Base-by-base conservation (phyloP, 2,797 vertebrate genomes). In the Cynodonichthys magdalenae region DNA sequence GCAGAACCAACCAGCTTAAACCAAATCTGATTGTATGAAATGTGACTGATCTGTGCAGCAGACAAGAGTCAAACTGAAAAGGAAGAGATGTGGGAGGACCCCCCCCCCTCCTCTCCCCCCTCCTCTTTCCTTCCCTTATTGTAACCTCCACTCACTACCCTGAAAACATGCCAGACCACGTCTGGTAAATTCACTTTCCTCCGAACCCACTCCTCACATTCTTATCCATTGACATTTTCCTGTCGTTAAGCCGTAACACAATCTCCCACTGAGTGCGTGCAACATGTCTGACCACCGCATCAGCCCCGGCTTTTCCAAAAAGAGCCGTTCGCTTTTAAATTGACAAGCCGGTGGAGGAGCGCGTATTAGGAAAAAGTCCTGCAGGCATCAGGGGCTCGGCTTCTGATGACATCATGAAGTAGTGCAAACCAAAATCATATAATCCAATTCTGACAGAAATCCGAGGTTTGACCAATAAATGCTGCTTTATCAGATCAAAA, bases 211-310 rank as follows among this genome's bases (percentile, higher is more conserved):
- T 85, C 89, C 83, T 90, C 81, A 79, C 91, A 93, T 92, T 92
- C 90, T 92, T 93, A 90, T 91, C 88, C 90, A 91, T 93, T 93
- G 92, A 94, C 91, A 93, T 93, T 91, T 92, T 92, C 92, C 92
- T 89, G 90, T 93, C 90, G 85, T 92, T 93, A 92, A 91, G 88
- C 88, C 61, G 91, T 90, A 93, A 93, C 86, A 88, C 80, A 88
- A 93, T 90, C 89, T 89, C 83, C 86, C 81, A 82, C 83, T 76
- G 91, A 92, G 91, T 86, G 89, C 86, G 80, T 87, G 88, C 89
- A 87, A 74, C 87, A 81, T 76, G 86, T 88, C 86, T 83, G 88
- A 90, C 88, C 89, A 66, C 87, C 71, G 51, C 88, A 83, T 82
- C 83, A 77, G 77, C 15, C 67, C 88, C 63, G 59, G 55, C 70